Conservation (phyloP, 2,888 invertebrate genomes). For the Drosophila ezoana region DNA sequence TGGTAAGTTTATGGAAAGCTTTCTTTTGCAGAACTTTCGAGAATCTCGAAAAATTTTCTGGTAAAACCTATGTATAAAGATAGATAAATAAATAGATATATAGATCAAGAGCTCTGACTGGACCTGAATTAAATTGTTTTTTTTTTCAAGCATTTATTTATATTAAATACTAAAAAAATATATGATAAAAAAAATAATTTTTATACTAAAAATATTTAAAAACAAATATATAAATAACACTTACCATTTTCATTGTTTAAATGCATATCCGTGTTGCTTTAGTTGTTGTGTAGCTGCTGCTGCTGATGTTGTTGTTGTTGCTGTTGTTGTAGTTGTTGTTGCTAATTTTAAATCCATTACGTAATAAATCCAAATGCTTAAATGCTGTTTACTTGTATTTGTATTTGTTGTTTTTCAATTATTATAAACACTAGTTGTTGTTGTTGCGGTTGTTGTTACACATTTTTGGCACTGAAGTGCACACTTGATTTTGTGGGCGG, state of each 20-base stretch:
- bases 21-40: slow-evolving; percentile 56
- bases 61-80: neutral
- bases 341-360: slow-evolving; percentile 74
- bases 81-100: neutral
- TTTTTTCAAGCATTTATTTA: neutral
- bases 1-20: slow-evolving; percentile 31
- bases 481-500: slow-evolving; percentile 8
- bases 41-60: slow-evolving; percentile 22
- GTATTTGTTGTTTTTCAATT: slow-evolving; percentile 25
- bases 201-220: neutral
- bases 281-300: slow-evolving; percentile 7
- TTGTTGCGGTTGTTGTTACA: neutral
- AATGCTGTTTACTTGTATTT: slow-evolving; percentile 31
- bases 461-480: slow-evolving; percentile 42
- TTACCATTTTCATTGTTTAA: slow-evolving; percentile 67
- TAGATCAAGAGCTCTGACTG: neutral
- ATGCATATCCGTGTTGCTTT: slow-evolving; percentile 68
- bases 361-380: slow-evolving; percentile 69
- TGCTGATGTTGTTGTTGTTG: slow-evolving; percentile 31
- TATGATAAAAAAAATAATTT: neutral
- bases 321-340: slow-evolving; percentile 48
- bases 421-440: slow-evolving; percentile 39
- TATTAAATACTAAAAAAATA: neutral
- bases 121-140: neutral
- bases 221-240: slow-evolving; percentile 19